Evolutionary conservation across 2,797 vertebrate species (phyloP).

Genomic region (Dendrocincla fuliginosa): DNA sequence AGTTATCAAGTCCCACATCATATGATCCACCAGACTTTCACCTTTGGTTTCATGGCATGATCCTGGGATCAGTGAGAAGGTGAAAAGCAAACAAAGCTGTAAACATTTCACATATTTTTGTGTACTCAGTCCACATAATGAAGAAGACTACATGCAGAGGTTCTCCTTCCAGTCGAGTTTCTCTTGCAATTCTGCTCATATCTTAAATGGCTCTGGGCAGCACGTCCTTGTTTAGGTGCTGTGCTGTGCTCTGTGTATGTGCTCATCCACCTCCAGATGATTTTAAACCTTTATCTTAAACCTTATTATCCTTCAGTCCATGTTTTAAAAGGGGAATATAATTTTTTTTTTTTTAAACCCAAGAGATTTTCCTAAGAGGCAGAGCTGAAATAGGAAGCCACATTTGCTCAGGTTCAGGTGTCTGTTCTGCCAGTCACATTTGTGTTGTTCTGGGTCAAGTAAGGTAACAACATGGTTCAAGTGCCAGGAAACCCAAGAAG

Average conservation of each 20-base stretch:
- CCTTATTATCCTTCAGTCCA: background rate
- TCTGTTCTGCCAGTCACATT: background rate
- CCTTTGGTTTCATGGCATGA: background rate
- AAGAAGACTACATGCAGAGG: background rate
- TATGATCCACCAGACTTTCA: background rate
- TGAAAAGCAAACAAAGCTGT: background rate
- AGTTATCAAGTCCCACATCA: background rate
- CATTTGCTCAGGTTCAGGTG: background rate
- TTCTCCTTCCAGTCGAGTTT: background rate
- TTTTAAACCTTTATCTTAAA: background rate
- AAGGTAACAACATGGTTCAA: background rate
- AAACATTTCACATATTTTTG: background rate
- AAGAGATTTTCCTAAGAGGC: background rate
- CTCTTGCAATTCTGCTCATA: background rate
- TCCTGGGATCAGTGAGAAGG: background rate
- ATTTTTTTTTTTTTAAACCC: too few species aligned
- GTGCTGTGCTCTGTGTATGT: background rate
- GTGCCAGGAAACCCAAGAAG: background rate
- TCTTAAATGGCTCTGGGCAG: background rate
- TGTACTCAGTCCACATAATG: background rate
- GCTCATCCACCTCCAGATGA: background rate
- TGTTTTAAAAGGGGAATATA: background rate
- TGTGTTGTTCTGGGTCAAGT: background rate
- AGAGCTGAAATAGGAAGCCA: background rate
- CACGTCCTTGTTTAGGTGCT: background rate